Base-by-base conservation (phyloP, 2,888 invertebrate genomes). In the Syrista parreyssii region DNA sequence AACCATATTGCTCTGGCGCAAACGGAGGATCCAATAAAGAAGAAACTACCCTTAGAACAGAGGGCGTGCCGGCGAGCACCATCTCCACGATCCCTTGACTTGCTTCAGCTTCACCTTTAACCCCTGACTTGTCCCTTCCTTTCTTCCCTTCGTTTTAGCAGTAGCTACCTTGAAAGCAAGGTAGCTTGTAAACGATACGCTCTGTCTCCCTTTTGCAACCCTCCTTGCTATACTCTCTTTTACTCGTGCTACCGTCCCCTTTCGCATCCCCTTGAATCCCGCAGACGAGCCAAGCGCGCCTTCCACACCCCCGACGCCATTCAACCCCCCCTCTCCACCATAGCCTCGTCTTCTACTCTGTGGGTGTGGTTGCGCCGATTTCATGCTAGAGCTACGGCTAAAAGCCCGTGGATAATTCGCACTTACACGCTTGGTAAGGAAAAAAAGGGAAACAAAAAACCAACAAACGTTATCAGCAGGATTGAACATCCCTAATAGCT, bases 311-410 rank as follows among this genome's bases (percentile, higher is more conserved):
- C 72, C 32, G 72, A 15, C 32, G 12, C 72, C 23, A 31, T 32
- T 32, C 72, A 30, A 32, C 23, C 55, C 75, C 76, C 75, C 77
- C 74, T 69, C 79, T 68, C 73, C 68, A 55, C 40, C 75, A 71
- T 31, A 72, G 32, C 78, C 77, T 74, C 75, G 69, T 80, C 81
- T 80, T 76, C 71, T 78, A 75, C 78, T 77, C 75, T 78, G 78
- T 88, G 87, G 88, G 88, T 88, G 89, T 87, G 88, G 89, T 88
- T 88, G 80, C 82, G 84, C 82, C 85, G 87, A 90, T 90, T 90
- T 90, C 88, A 90, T 88, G 88, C 85, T 84, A 86, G 87, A 88
- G 84, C 81, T 86, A 84, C 78, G 81, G 83, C 86, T 89, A 89
- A 90, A 89, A 89, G 90, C 86, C 86, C 86, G 84, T 88, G 84